These are phyloP conservation scores for Emydura subglobosa DNA, from an alignment of 2,113 vertebrate genomes.

Conservation along the genomic window DNA sequence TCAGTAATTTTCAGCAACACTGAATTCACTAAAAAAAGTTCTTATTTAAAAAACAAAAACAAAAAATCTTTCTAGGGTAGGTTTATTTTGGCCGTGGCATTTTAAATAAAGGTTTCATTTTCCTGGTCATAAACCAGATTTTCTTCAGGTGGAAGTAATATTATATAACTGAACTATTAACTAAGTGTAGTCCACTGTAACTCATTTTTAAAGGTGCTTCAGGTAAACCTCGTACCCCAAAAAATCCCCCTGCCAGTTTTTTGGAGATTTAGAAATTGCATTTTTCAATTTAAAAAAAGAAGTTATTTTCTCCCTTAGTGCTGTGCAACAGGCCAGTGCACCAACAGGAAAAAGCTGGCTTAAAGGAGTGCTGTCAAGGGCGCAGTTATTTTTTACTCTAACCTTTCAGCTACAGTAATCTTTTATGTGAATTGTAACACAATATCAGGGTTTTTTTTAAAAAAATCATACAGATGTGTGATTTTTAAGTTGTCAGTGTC, in stretches of 20 bases:
- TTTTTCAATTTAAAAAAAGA: neutral
- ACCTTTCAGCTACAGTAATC: neutral
- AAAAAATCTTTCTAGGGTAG: neutral
- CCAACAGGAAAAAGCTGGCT: neutral
- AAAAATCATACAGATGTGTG: neutral
- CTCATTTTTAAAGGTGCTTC: neutral
- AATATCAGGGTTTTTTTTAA: neutral
- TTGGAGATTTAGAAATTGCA: neutral
- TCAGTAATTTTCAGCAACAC: neutral
- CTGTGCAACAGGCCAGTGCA: neutral
- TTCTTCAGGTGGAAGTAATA: neutral
- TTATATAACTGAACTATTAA: neutral
- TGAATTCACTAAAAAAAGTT: neutral
- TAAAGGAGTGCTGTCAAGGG: neutral
- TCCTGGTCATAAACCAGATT: neutral
- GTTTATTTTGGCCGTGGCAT: neutral
- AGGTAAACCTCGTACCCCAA: neutral
- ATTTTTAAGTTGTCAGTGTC: neutral
- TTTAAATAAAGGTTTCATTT: neutral
- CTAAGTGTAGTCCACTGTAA: neutral
- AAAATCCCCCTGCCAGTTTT: neutral
- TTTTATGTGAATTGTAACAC: neutral
- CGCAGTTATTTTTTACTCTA: neutral
- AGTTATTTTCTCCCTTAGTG: neutral
- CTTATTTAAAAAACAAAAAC: neutral